A percentile compares a stretch with the other conserved stretches of the same genome.
Evolutionary conservation across 2,113 vertebrate genomes (phyloP).

Genomic region (Picathartes gymnocephalus): DNA sequence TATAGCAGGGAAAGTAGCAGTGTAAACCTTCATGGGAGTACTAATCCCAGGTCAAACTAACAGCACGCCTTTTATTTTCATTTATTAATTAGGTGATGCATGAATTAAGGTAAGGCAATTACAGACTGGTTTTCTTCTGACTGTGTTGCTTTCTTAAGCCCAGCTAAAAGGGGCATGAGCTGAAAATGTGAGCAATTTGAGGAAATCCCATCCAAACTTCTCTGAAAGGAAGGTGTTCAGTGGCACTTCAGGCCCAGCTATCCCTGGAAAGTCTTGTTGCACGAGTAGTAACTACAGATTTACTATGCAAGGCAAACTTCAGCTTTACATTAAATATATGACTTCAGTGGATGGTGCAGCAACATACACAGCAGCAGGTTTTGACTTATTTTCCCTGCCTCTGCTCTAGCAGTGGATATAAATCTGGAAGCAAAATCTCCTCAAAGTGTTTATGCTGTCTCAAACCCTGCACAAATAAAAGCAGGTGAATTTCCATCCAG

Average conservation of each 20-base stretch:
- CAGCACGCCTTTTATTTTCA: not conserved
- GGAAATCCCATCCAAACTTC: not conserved
- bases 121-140: not conserved
- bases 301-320: not conserved
- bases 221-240: not conserved
- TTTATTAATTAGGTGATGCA: not conserved
- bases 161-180: not conserved
- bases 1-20: not conserved
- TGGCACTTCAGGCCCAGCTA: not conserved
- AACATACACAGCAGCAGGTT: not conserved
- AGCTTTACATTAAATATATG: not conserved
- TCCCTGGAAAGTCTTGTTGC: not conserved
- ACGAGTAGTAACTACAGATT: not conserved
- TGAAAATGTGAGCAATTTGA: not conserved
- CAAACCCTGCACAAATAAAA: not conserved
- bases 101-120: not conserved
- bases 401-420: not conserved
- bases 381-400: constrained; percentile 2
- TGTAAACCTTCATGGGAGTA: not conserved
- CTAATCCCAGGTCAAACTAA: not conserved
- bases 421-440: not conserved
- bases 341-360: not conserved
- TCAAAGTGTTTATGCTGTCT: not conserved
- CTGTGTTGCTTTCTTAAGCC: not conserved
- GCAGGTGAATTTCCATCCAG: not conserved